Conservation (phyloP, 2,888 invertebrate species). For the Lypha dubia region DNA sequence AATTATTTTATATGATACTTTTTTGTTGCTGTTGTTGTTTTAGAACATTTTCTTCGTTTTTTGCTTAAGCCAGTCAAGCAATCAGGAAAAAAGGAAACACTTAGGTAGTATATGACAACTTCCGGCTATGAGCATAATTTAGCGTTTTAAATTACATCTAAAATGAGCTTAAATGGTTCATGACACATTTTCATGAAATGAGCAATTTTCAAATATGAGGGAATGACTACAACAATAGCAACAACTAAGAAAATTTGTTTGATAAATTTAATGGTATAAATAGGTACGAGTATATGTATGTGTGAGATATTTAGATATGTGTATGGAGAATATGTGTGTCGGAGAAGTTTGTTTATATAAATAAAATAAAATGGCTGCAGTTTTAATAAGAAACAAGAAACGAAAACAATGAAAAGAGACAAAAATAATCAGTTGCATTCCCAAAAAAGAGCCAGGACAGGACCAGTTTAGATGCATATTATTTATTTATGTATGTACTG, state of each 20-base stretch:
- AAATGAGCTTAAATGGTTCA: constrained; percentile 82
- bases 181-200: constrained; percentile 78
- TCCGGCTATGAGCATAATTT: constrained; percentile 77
- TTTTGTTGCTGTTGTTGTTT: constrained; percentile 7
- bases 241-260: neutral
- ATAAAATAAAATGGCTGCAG: constrained; percentile 7
- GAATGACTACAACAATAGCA: constrained; percentile 2
- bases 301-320: no score
- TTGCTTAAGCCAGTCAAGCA: constrained; percentile 69
- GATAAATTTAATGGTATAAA: constrained; percentile 33
- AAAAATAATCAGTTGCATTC: no score
- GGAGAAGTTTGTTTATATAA: neutral
- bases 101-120: constrained; percentile 73
- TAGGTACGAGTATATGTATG: neutral
- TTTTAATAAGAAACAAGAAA: neutral
- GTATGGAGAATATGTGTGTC: no score
- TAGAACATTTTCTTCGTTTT: constrained; percentile 52
- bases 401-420: neutral
- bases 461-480: no score
- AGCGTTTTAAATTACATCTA: constrained; percentile 80
- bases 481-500: no score
- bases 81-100: constrained; percentile 72
- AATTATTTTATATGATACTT: constrained; percentile 30
- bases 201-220: constrained; percentile 67
- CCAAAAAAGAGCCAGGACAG: no score